Conservation (phyloP, 2,888 invertebrate genomes). For the Elysia crispata region DNA sequence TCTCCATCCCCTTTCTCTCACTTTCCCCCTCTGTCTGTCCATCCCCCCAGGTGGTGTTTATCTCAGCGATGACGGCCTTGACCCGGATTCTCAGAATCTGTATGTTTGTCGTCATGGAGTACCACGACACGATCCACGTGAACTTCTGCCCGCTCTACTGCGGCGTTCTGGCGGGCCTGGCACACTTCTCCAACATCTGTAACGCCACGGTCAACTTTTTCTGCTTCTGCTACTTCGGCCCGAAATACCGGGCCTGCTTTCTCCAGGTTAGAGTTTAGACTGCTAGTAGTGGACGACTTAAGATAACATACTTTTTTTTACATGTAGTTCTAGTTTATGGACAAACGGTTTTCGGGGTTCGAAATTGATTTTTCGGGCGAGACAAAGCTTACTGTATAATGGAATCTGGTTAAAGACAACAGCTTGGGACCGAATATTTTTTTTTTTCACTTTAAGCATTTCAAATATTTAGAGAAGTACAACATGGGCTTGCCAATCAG, state of each 20-base stretch:
- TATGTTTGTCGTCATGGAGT: neutral
- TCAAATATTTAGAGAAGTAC: no score
- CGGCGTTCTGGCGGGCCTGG: neutral
- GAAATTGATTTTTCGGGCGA: no score
- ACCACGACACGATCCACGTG: constrained; percentile 5
- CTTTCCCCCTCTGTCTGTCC: neutral
- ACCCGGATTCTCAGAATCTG: neutral
- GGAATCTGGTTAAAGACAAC: no score
- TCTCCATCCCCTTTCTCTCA: neutral
- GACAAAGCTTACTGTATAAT: no score
- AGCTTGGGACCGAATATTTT: no score
- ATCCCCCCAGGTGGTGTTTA: constrained; percentile 12
- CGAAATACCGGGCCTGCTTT: neutral
- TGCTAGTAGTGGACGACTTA: neutral
- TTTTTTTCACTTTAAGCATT: no score
- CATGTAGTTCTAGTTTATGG: no score
- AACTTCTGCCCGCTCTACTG: constrained; percentile 4
- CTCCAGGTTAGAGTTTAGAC: neutral
- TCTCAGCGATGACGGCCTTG: neutral
- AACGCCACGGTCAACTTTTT: constrained; percentile 23
- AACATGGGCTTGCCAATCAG: no score
- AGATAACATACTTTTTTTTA: neutral
- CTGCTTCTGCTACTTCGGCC: constrained; percentile 23
- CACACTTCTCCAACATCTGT: constrained; percentile 6
- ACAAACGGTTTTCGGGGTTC: no score